Evolutionary conservation across 2,113 vertebrate species (phyloP), one percentile per base, ranked within the genome.

Genomic region (Cyprinodon variegatus): DNA sequence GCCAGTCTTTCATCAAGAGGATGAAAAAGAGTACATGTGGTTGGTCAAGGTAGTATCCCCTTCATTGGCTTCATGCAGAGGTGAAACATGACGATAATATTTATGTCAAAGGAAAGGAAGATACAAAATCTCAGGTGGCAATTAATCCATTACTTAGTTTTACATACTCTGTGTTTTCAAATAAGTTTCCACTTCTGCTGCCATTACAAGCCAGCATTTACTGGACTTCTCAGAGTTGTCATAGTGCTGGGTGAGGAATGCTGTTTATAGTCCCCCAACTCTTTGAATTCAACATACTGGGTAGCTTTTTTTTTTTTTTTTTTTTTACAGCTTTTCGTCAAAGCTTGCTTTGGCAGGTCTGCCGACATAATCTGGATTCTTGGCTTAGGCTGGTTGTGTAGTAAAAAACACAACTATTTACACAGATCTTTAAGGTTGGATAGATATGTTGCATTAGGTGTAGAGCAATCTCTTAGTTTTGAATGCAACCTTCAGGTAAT

Each of bases 211-310:
- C 68, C 46, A 29, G 67, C 37, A 29, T 70, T 65, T 64, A 53
- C 62, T 83, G 41, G 15, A 79, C 81, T 77, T 88, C 65, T 84
- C 46, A 67, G 83, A 81, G 89, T 93, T 92, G 90, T 89, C 91
- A 92, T 90, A 91, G 92, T 48, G 72, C 80, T 3, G 71, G 48
- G 46, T 17, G 40, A 93, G 91, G 90, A 93, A 93, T 93, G 90
- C 83, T 83, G 85, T 80, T 89, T 88, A 80, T 87, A 74, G 86
- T 88, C 79, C 82, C 29, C 76, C 48, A 13, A 75, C 76, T 86
- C 86, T 91, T 92, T 86, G 86, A 90, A 83, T 87, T 86, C 78
- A 79, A 90, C 77, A 81, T 78, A 79, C 82, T 89, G 83, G 83
- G 86, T 83, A 79, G 80, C 67, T 29, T 29, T 29, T 29, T 29